A percentile compares a stretch with the other conserved stretches of the same genome.
Evolutionary conservation across 2,113 vertebrate genomes (phyloP).

Genomic region (Saguinus midas): DNA sequence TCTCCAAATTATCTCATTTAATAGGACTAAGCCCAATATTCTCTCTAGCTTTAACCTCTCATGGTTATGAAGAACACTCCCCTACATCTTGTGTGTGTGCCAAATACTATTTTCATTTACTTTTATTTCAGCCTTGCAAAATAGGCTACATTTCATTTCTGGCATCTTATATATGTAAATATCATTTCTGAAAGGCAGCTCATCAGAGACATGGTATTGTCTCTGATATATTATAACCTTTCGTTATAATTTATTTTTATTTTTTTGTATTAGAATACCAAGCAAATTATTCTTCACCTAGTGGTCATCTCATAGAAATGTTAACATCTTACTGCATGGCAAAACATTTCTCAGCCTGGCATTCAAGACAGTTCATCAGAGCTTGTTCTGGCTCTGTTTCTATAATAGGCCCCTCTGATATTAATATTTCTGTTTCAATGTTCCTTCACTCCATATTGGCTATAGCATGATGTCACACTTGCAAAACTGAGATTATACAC

Average conservation of each 20-base stretch:
- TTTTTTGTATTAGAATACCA: neutral
- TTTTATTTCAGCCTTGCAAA: neutral
- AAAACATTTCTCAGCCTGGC: neutral
- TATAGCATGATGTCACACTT: neutral
- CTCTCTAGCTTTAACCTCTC: neutral
- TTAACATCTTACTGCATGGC: neutral
- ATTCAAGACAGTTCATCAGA: neutral
- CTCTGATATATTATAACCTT: neutral
- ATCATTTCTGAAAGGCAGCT: neutral
- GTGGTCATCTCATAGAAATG: neutral
- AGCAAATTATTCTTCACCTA: neutral
- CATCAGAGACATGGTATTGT: neutral
- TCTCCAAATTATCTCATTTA: neutral
- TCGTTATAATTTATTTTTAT: neutral
- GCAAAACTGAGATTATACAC: neutral
- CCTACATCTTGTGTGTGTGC: neutral
- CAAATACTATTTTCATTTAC: constrained; percentile 6
- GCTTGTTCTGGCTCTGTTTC: neutral
- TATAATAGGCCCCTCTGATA: neutral
- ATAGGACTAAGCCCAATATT: neutral
- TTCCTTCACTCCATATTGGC: neutral
- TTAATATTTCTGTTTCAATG: neutral
- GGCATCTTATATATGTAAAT: neutral
- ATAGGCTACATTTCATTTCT: neutral
- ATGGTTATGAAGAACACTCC: neutral